Base-by-base conservation (phyloP, 2,113 vertebrate genomes). In the Axis porcinus region DNA sequence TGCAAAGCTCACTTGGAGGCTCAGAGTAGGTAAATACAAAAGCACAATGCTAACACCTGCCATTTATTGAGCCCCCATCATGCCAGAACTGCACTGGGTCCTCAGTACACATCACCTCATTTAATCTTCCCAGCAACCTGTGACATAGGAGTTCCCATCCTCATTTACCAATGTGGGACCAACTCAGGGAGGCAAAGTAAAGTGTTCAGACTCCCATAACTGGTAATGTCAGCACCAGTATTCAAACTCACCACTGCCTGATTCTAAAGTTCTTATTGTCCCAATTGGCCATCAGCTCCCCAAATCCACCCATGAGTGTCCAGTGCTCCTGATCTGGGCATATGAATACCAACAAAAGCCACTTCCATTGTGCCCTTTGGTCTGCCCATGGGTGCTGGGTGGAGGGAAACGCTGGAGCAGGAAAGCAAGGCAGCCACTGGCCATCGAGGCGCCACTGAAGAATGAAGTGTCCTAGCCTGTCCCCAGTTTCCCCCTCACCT, bases 1-100 rank as follows among this genome's bases (percentile, higher is more conserved):
- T 78, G 9, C 16, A 79, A 78, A 93, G 85, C 27, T 96, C 60
- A 79, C 52, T 79, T 70, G 74, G 55, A 95, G 89, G 50, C 89
- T 92, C 47, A 43, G 54, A 90, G 81, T 55, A 95, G 54, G 54
- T 91, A 92, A 57, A 95, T 94, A 58, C 40, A 96, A 89, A 94
- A 94, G 30, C 8, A 82, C 15, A 57, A 7, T 13, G 78, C 19
- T 52, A 57, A 45, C 17, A 74, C 43, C 47, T 85, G 86, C 88
- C 76, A 50, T 52, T 67, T 86, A 64, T 36, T 21, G 25, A 96
- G 70, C 33, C 17, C 43, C 83, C 55, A 12, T 82, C 64, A 43
- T 33, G 36, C 30, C 81, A 91, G 60, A 70, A 19, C 33, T 58
- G 16, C 27, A 13, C 15, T 19, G 23, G 19, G 11, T 47, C 33